phyloP scores from a whole-genome alignment of 1,140 invertebrate species.

The Penaeus indicus region DNA sequence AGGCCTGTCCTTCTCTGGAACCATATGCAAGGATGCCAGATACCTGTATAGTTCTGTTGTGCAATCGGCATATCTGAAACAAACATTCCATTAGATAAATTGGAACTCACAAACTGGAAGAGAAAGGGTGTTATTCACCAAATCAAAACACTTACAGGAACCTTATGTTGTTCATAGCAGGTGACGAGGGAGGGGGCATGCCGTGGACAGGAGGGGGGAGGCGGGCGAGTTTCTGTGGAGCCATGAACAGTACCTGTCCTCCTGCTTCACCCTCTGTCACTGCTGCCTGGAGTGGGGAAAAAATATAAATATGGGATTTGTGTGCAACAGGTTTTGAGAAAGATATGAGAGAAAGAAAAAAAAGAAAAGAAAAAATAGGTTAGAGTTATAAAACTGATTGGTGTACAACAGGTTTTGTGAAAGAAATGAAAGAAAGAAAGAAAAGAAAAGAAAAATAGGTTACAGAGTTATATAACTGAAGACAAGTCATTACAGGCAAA shows the following conservation, averaged over 20 bases:
- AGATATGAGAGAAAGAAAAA: too few relatives aligned
- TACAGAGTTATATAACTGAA: too few relatives aligned
- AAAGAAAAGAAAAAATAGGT: too few relatives aligned
- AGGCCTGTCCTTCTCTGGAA: conserved; percentile 40
- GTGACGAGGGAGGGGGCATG: conserved; percentile 12
- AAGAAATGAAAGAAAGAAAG: too few relatives aligned
- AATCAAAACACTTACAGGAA: conserved; percentile 24
- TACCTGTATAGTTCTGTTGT: conserved; percentile 20
- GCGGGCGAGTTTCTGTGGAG: conserved; percentile 16
- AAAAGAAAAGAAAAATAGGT: too few relatives aligned
- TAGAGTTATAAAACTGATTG: too few relatives aligned
- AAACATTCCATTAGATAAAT: background rate
- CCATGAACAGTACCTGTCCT: conserved; percentile 37
- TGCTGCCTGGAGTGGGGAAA: conserved; percentile 6
- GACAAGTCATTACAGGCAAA: too few relatives aligned
- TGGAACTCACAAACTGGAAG: too few relatives aligned
- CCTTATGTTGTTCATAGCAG: conserved; percentile 21
- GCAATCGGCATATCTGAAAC: conserved; percentile 20
- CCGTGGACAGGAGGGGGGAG: conserved; percentile 42
- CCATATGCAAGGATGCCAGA: conserved; percentile 39
- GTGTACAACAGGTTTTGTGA: too few relatives aligned
- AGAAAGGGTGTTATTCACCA: too few relatives aligned
- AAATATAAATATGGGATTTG: too few relatives aligned
- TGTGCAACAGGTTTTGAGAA: too few relatives aligned
- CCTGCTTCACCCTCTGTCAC: conserved; percentile 27